A percentile compares a stretch with the other conserved stretches of the same genome.
These are phyloP conservation scores for Eristalis arbustorum DNA, from an alignment of 2,888 invertebrate genomes.

Conservation along the genomic window DNA sequence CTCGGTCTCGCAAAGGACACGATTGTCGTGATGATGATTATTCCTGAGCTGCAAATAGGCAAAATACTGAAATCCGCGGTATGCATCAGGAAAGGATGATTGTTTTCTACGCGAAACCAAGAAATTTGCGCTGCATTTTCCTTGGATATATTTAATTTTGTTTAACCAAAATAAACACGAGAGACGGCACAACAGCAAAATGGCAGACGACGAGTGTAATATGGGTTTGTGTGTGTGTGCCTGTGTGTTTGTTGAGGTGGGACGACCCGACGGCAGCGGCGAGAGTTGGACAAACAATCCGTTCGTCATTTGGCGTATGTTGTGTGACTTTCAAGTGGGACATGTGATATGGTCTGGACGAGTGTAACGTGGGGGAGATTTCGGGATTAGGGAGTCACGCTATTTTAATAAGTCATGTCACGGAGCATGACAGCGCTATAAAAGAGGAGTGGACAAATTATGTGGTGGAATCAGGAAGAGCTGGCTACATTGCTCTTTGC, in stretches of 20 bases:
- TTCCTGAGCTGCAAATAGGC: slow-evolving; percentile 63
- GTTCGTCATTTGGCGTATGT: slow-evolving; percentile 56
- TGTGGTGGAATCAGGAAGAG: slow-evolving; percentile 23
- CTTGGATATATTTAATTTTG: slow-evolving; percentile 60
- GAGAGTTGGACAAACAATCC: neutral
- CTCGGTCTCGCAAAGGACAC: slow-evolving; percentile 57
- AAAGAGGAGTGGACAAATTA: slow-evolving; percentile 42
- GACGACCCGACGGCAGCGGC: too few species aligned
- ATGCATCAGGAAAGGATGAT: slow-evolving; percentile 59
- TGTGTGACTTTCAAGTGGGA: slow-evolving; percentile 40
- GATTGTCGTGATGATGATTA: slow-evolving; percentile 71
- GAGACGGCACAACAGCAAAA: neutral
- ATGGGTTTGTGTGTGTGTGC: neutral
- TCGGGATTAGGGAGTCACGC: slow-evolving; percentile 66
- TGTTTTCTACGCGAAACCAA: slow-evolving; percentile 56
- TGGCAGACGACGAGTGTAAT: neutral
- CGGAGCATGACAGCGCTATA: slow-evolving; percentile 53
- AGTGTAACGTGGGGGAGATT: slow-evolving; percentile 66
- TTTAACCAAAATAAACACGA: slow-evolving; percentile 50
- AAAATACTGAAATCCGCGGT: slow-evolving; percentile 65
- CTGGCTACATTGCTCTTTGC: neutral
- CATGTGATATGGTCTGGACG: slow-evolving; percentile 59
- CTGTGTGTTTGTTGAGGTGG: neutral
- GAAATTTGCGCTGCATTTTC: slow-evolving; percentile 41
- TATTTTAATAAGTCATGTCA: slow-evolving; percentile 70